Conservation (phyloP, 2,888 invertebrate species). For the Chydorus sphaericus region DNA sequence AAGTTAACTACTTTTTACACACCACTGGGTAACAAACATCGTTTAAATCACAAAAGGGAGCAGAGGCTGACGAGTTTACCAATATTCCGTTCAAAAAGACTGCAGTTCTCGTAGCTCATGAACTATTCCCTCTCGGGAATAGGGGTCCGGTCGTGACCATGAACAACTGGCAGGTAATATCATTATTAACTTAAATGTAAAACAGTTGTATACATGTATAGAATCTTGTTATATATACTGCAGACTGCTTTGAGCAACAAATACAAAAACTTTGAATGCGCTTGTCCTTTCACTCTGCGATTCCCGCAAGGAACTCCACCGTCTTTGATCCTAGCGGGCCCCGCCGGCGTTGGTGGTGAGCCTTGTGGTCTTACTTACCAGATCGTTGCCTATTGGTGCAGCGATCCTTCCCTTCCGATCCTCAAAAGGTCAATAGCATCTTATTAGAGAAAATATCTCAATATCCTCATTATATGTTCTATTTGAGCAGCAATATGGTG, state of each 20-base stretch:
- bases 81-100: constrained; percentile 14
- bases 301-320: constrained; percentile 14
- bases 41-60: constrained; percentile 2
- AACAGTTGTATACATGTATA: neutral
- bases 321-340: constrained; percentile 5
- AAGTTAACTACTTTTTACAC: neutral
- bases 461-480: neutral
- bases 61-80: constrained; percentile 14
- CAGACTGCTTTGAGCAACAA: constrained; percentile 8
- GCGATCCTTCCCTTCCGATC: neutral
- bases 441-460: neutral
- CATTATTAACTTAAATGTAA: neutral
- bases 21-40: too few species aligned
- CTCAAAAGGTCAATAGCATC: neutral
- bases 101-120: constrained; percentile 1
- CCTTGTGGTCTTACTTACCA: constrained; percentile 15
- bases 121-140: constrained; percentile 8
- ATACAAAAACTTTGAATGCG: constrained; percentile 6
- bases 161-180: constrained; percentile 11
- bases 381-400: constrained; percentile 7
- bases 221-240: neutral
- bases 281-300: constrained; percentile 11
- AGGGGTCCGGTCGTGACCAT: neutral
- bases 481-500: constrained; percentile 6
- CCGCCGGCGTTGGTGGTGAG: constrained; percentile 11